Evolutionary conservation across 1,140 invertebrate genomes (phyloP).

Genomic region (Sitodiplosis mosellana): DNA sequence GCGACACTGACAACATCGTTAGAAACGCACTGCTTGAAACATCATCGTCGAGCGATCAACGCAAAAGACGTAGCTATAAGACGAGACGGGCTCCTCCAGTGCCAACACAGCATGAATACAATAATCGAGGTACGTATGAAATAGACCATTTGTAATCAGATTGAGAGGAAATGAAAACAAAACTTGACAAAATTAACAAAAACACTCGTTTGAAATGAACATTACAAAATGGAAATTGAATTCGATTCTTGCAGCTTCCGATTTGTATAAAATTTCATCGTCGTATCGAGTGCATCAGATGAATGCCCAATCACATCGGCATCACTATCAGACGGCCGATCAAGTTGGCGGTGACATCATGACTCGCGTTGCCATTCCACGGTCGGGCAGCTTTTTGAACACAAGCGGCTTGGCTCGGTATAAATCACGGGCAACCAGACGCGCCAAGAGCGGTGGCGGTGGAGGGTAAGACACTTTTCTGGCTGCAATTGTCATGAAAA

Average conservation of each 20-base stretch:
- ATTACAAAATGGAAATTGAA: not conserved
- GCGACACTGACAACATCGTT: constrained; percentile 31
- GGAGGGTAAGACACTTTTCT: constrained; percentile 10
- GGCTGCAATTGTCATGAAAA: no score
- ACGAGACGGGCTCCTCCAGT: constrained; percentile 21
- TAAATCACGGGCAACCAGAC: constrained; percentile 31
- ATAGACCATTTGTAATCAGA: no score
- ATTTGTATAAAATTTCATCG: not conserved
- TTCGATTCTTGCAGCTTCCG: not conserved
- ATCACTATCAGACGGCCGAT: constrained; percentile 15
- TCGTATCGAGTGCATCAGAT: constrained; percentile 25
- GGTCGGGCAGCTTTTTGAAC: constrained; percentile 64
- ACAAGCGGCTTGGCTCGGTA: constrained; percentile 48
- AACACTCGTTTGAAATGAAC: no score
- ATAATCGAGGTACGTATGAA: not conserved
- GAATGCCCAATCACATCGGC: constrained; percentile 21
- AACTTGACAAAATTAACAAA: no score
- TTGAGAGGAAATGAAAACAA: no score
- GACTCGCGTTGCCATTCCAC: constrained; percentile 64
- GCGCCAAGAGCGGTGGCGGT: constrained; percentile 16
- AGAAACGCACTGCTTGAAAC: constrained; percentile 18
- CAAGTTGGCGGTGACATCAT: constrained; percentile 48
- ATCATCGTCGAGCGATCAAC: constrained; percentile 22
- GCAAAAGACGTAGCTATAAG: constrained; percentile 21
- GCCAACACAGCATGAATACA: constrained; percentile 5